phyloP scores from a whole-genome alignment of 2,888 invertebrate genomes.

The Epinotia demarniana region DNA sequence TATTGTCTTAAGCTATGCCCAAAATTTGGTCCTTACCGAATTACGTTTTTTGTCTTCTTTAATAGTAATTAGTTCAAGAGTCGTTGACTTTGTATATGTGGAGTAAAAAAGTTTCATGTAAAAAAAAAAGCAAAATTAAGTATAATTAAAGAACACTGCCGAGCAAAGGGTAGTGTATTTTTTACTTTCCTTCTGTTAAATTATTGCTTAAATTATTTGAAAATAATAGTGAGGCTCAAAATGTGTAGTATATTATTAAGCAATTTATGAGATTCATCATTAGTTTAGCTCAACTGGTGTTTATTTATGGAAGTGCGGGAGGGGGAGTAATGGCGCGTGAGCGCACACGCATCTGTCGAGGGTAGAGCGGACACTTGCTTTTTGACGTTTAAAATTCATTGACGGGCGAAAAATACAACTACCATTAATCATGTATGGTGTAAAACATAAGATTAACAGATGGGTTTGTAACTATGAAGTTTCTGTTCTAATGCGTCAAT shows the following conservation, averaged over 20 bases:
- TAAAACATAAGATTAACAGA: constrained; percentile 1
- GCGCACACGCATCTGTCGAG: constrained; percentile 70
- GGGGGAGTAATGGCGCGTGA: constrained; percentile 71
- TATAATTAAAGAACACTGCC: background rate
- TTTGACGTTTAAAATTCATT: constrained; percentile 61
- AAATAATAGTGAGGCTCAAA: constrained; percentile 37
- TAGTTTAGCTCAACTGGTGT: constrained; percentile 52
- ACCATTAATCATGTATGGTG: constrained; percentile 25
- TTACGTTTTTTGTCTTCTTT: background rate
- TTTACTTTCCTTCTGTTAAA: constrained; percentile 4
- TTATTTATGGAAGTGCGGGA: constrained; percentile 67
- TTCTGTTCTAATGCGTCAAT: background rate
- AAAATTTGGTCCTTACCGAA: too few species aligned
- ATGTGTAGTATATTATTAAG: constrained; percentile 39
- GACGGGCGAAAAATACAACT: constrained; percentile 39
- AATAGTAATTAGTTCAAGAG: too few species aligned
- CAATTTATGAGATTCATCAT: constrained; percentile 45
- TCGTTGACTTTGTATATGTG: too few species aligned
- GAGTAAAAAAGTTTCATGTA: too few species aligned
- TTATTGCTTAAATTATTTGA: constrained; percentile 29
- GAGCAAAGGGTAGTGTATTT: background rate
- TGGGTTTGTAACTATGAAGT: background rate
- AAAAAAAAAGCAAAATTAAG: too few species aligned
- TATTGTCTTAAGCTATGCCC: too few species aligned
- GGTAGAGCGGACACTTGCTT: constrained; percentile 48